Evolutionary conservation across 1,140 invertebrate genomes (phyloP), one percentile per base, ranked within the genome.

Genomic region (Lethrus apterus): DNA sequence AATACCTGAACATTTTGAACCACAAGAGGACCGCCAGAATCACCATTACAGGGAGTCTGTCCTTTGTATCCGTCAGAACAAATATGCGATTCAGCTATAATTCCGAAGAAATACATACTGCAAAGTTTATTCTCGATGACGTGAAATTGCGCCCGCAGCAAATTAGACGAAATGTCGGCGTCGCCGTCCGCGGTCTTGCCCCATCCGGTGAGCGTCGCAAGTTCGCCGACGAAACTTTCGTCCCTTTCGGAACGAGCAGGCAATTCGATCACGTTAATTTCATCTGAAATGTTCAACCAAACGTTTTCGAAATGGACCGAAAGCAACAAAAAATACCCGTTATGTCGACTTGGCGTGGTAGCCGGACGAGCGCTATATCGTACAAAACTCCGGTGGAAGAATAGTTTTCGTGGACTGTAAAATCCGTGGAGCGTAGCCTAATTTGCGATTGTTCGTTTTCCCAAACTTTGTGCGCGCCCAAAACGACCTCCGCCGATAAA

Each of bases 11-110:
- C 60, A 4, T 67, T 63, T 15, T 70, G 70, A 8, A 67, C 58
- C 79, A 89, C 86, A 3, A 91, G 57, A 1, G 88, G 86, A 18
- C 87, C 88, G 3, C 86, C 86, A 33, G 84, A 89, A 64, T 90
- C 87, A n/a, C 86, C 86, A 64, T 85, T 80, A 57, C 87, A 91
- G 5, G 85, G 4, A 10, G 19, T 21, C 23, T 38, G 35, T 10
- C 35, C 20, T 4, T 3, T 23, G 19, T 38, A 38, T n/a, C 18
- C 35, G 18, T 24, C 19, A 2, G 34, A 15, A 18, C 34, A 36
- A 20, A 38, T 21, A 4, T 38, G 20, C 14, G 35, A 21, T 2
- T 21, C 19, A 21, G 19, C 23, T n/a, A 38, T 23, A 20, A 11
- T 21, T 9, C 35, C 19, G 13, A 21, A 9, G 20, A 38, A 38